A percentile compares a stretch with the other conserved stretches of the same genome.
Conservation (phyloP, 2,113 vertebrate genomes). For the Alligator sinensis region DNA sequence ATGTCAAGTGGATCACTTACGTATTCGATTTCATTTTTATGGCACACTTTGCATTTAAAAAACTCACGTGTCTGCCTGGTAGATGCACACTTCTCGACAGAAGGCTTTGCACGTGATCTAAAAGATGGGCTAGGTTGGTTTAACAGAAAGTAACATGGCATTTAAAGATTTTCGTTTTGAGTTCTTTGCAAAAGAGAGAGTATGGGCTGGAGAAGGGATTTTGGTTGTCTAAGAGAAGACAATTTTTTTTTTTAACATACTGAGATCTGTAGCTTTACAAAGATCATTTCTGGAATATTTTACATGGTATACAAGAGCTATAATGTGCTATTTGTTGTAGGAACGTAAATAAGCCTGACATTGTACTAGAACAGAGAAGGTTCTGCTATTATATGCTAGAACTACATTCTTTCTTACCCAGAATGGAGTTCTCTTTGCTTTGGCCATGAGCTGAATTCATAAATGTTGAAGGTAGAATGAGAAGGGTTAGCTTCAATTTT, state of each 20-base stretch:
- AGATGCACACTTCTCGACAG: not conserved
- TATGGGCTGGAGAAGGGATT: not conserved
- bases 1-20: not conserved
- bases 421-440: not conserved
- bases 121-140: not conserved
- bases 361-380: too few relatives aligned
- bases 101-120: not conserved
- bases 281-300: too few relatives aligned
- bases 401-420: not conserved
- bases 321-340: too few relatives aligned
- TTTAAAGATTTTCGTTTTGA: not conserved
- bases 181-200: not conserved
- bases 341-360: too few relatives aligned
- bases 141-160: not conserved
- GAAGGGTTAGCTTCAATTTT: constrained; percentile 5
- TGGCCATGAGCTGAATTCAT: not conserved
- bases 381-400: not conserved
- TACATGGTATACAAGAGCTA: too few relatives aligned
- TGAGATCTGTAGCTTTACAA: too few relatives aligned
- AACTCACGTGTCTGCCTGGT: not conserved
- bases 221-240: too few relatives aligned
- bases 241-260: too few relatives aligned
- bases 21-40: not conserved
- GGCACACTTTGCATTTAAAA: accelerated
- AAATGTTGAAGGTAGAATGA: not conserved